Percentiles rank a stretch among this genome's conserved stretches.
phyloP scores from a whole-genome alignment of 2,113 vertebrate species.

The Phrynosoma blainvillii region DNA sequence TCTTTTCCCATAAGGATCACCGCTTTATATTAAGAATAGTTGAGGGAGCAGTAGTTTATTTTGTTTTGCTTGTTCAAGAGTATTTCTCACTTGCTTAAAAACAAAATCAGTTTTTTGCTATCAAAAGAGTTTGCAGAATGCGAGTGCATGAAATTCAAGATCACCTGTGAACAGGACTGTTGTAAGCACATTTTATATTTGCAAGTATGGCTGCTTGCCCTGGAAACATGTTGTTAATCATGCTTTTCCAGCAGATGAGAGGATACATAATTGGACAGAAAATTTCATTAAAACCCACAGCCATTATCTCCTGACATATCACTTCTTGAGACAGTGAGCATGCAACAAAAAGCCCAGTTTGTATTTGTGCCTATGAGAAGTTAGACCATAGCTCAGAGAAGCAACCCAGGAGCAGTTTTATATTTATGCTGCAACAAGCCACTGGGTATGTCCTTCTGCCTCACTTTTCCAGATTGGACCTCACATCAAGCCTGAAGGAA shows the following conservation, averaged over 20 bases:
- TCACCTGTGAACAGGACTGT: slow-evolving; percentile 20
- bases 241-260: slow-evolving; percentile 44
- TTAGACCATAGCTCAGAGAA: slow-evolving; percentile 32
- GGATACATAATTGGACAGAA: slow-evolving; percentile 49
- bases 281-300: slow-evolving; percentile 40
- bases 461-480: slow-evolving; percentile 34
- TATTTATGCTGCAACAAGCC: slow-evolving; percentile 29
- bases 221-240: slow-evolving; percentile 46
- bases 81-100: neutral
- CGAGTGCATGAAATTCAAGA: slow-evolving; percentile 15
- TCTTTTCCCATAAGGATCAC: neutral
- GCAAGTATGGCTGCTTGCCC: slow-evolving; percentile 45
- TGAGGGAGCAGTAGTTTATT: slow-evolving; percentile 28
- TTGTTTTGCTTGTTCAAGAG: slow-evolving; percentile 1
- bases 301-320: slow-evolving; percentile 41
- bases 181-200: slow-evolving; percentile 43
- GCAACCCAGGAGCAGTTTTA: slow-evolving; percentile 10
- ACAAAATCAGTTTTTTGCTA: slow-evolving; percentile 28
- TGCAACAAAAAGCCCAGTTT: slow-evolving; percentile 14
- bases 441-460: slow-evolving; percentile 23
- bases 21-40: neutral
- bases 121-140: slow-evolving; percentile 16
- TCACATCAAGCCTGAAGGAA: slow-evolving; percentile 3
- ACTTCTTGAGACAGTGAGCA: slow-evolving; percentile 33
- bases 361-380: slow-evolving; percentile 13